Evolutionary conservation across 2,888 invertebrate species (phyloP), one percentile per base, ranked within the genome.

Genomic region (Meteorus cinctellus): DNA sequence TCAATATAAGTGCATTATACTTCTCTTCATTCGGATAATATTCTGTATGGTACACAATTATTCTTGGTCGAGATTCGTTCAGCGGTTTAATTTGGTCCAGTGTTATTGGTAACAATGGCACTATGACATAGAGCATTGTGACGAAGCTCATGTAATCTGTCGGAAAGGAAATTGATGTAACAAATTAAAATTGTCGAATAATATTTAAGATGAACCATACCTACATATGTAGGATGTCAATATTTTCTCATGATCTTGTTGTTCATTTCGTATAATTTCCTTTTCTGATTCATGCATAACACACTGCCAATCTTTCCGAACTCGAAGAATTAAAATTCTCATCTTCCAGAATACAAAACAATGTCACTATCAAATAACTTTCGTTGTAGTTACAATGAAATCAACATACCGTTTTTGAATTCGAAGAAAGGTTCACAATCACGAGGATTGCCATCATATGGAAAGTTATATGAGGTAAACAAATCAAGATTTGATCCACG

Each of bases 21-120:
- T 76, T 72, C 4, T 63, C 51, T 6, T 36, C 31, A 48, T 76
- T 69, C 1, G 72, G n/a, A 31, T 72, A 76, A 31, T 68, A 76
- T 60, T 76, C 76, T 0, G 67, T 55, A 6, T 55, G 72, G 36
- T 72, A 76, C 0, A 68, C n/a, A 3, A 45, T 3, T 5, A 76
- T 8, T 41, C 16, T 36, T 12, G 72, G 76, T 6, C 76, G 60
- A 36, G 68, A 34, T 10, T 62, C 67, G 27, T 76, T 72, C 19
- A 68, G 16, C 31, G 75, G 75, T 36, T 31, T 1, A 14, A 75
- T 16, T 12, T 36, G 1, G 27, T 75, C 70, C 19, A 75, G 24
- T 8, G 66, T 51, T 70, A 70, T 75, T n/a, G 69, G 69, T 45
- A 63, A 29, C 41, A 51, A n/a, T 8, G 70, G 41, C 62, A 31